Evolutionary conservation across 2,113 vertebrate species (phyloP), one percentile per base, ranked within the genome.

Genomic region (Rhagologus leucostigma): DNA sequence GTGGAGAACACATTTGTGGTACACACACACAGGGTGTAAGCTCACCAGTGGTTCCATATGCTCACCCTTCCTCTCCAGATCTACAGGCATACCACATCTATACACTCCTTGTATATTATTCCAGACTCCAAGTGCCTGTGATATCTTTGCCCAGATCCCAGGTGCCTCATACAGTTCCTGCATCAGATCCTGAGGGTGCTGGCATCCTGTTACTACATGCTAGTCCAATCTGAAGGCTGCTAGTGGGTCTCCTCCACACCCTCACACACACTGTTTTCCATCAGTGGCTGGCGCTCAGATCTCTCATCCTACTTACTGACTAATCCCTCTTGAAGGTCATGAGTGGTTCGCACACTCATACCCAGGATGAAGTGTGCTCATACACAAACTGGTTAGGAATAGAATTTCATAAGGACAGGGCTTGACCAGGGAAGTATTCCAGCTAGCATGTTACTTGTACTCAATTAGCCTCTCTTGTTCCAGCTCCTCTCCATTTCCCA

Each of bases 41-140:
- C 7, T 73, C 57, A 9, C 6, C n/a, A n/a, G 10, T 2, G 4
- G 6, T 10, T 69, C 26, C 6, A 1, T 3, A 15, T 0, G 3
- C 29, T 33, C 18, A 29, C 7, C 6, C 3, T 39, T 19, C n/a
- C 22, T 32, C 47, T 42, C 29, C 3, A 10, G 32, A 41, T 27
- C 55, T 67, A 42, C 13, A 62, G 56, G 8, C n/a, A 26, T n/a
- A 21, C 13, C 16, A 44, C 33, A 26, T 33, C 21, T 7, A 5
- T 16, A 26, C 12, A 14, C 75, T 33, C n/a, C 16, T 37, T 35
- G 19, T 18, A 5, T 30, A 9, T 47, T 23, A 49, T 37, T 42
- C 56, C 5, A 3, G 37, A n/a, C 9, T 39, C 35, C 44, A 74
- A 74, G 37, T 33, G 10, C 21, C 46, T 52, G 12, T 32, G 23